phyloP scores from a whole-genome alignment of 2,888 invertebrate genomes.

The Drosophila bunnanda region DNA sequence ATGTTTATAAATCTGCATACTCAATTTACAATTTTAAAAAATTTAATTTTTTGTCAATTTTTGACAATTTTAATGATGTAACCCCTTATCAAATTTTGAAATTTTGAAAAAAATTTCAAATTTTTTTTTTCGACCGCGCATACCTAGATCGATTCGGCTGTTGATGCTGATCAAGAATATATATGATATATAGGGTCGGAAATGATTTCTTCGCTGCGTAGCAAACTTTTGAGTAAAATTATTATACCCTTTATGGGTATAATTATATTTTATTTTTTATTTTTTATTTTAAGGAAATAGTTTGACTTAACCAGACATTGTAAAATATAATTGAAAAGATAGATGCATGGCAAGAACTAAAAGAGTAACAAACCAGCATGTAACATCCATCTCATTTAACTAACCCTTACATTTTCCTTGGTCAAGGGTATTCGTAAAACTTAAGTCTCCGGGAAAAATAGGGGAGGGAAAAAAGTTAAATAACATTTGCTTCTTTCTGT shows the following conservation, averaged over 20 bases:
- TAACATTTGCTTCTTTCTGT: conserved; percentile 78
- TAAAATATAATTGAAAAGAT: neutral
- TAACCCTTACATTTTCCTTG: conserved; percentile 5
- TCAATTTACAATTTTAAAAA: no score
- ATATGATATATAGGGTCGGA: neutral
- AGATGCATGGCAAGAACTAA: neutral
- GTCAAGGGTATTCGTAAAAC: conserved; percentile 35
- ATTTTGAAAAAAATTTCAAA: no score
- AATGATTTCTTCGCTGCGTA: neutral
- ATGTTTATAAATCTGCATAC: no score
- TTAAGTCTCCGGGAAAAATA: conserved; percentile 9
- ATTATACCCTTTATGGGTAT: neutral
- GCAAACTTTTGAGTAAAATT: neutral
- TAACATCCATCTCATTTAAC: conserved; percentile 16
- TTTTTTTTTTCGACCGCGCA: no score
- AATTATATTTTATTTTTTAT: no score
- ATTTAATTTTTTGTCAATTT: no score
- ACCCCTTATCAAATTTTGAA: no score
- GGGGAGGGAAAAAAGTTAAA: conserved; percentile 46
- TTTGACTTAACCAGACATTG: neutral
- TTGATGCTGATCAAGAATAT: neutral
- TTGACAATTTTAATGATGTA: no score
- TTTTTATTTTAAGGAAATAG: no score
- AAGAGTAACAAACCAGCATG: neutral
- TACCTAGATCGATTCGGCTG: neutral